A percentile compares a stretch with the other conserved stretches of the same genome.
Conservation (phyloP, 1,140 invertebrate genomes). For the Drosophila tani region DNA sequence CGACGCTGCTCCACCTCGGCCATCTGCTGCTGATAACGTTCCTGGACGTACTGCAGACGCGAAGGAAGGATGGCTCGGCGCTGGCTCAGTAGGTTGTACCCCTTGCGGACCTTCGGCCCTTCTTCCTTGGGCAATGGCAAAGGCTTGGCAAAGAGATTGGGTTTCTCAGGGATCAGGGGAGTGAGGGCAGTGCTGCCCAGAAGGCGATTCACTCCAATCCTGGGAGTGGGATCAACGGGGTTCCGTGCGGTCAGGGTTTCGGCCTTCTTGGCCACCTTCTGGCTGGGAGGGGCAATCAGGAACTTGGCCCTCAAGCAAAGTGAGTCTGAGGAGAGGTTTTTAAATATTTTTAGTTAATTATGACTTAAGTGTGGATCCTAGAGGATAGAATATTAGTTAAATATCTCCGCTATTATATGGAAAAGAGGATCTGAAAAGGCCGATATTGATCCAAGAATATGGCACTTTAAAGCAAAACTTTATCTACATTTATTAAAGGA, state of each 20-base stretch:
- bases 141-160: not conserved
- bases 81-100: slow-evolving; percentile 44
- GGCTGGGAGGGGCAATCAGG: not conserved
- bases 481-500: too few relatives aligned
- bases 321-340: not conserved
- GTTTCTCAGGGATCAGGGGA: not conserved
- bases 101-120: not conserved
- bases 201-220: too few relatives aligned
- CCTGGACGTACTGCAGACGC: slow-evolving; percentile 55
- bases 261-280: too few relatives aligned
- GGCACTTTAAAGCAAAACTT: too few relatives aligned
- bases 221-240: too few relatives aligned
- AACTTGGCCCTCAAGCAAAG: not conserved
- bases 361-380: too few relatives aligned
- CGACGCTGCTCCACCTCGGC: slow-evolving; percentile 34
- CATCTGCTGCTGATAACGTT: slow-evolving; percentile 40
- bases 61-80: slow-evolving; percentile 48
- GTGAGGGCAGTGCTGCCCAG: too few relatives aligned
- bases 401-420: too few relatives aligned
- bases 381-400: too few relatives aligned
- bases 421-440: too few relatives aligned
- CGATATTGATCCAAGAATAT: too few relatives aligned
- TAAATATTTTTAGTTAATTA: too few relatives aligned
- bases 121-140: not conserved
- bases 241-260: not conserved